Percentiles rank a stretch among this genome's conserved stretches.
phyloP scores from a whole-genome alignment of 2,113 vertebrate genomes.

The Indri indri region DNA sequence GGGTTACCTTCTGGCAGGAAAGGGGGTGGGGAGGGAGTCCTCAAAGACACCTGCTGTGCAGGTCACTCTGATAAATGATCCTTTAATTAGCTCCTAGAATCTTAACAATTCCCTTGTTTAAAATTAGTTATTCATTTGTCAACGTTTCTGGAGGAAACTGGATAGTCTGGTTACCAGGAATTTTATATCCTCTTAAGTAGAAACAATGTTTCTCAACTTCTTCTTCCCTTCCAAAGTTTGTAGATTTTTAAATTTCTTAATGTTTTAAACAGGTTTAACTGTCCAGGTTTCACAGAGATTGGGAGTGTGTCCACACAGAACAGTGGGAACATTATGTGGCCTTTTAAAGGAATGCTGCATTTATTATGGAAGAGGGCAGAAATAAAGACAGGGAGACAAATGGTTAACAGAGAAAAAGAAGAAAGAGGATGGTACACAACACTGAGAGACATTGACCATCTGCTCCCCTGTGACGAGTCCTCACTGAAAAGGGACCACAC shows the following conservation, averaged over 20 bases:
- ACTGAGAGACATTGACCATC: background rate
- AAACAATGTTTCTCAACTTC: constrained; percentile 13
- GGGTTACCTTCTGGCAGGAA: background rate
- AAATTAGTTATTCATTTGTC: constrained; percentile 57
- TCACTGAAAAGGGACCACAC: background rate
- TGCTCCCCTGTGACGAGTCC: background rate
- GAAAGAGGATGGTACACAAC: background rate
- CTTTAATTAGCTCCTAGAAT: constrained; percentile 29
- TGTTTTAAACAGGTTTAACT: background rate
- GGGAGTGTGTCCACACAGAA: background rate
- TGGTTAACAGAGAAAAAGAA: background rate
- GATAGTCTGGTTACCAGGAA: constrained; percentile 15
- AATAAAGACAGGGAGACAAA: background rate
- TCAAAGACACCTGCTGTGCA: constrained; percentile 19
- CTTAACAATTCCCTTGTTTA: constrained; percentile 30
- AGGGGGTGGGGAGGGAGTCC: background rate
- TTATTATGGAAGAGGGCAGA: background rate
- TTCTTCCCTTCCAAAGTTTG: background rate
- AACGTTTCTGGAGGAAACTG: constrained; percentile 16
- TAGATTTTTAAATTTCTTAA: background rate
- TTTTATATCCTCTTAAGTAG: background rate
- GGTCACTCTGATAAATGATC: constrained; percentile 44
- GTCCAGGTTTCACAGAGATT: background rate
- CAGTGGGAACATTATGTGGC: background rate
- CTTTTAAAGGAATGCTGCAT: background rate